Percentiles rank a stretch among this genome's conserved stretches.
phyloP scores from a whole-genome alignment of 2,797 vertebrate species.

The Spondyliosoma cantharus region DNA sequence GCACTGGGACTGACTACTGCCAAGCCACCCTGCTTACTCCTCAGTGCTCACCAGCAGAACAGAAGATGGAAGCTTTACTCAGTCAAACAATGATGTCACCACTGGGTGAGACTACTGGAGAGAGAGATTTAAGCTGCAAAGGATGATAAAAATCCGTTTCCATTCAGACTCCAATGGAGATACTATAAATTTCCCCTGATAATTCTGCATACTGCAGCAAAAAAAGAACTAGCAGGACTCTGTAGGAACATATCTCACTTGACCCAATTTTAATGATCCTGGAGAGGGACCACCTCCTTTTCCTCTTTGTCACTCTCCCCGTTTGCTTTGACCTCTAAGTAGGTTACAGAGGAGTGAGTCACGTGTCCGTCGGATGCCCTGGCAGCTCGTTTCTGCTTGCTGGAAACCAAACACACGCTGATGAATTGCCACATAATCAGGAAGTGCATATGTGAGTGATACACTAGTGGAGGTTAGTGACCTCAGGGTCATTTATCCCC shows the following conservation, averaged over 20 bases:
- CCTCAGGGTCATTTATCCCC: conserved; percentile 60
- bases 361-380: conserved; percentile 36
- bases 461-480: conserved; percentile 57
- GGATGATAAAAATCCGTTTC: conserved; percentile 53
- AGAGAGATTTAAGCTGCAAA: conserved; percentile 35
- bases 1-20: conserved; percentile 21
- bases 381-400: conserved; percentile 46
- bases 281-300: conserved; percentile 57
- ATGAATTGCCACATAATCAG: conserved; percentile 65
- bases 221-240: conserved; percentile 42
- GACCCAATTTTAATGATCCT: conserved; percentile 68
- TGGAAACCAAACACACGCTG: conserved; percentile 58
- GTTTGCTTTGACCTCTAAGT: conserved; percentile 66
- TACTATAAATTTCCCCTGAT: conserved; percentile 55
- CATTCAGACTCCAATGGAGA: conserved; percentile 47
- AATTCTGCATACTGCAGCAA: conserved; percentile 62
- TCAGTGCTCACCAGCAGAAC: conserved; percentile 22
- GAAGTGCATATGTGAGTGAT: conserved; percentile 61
- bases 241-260: conserved; percentile 60
- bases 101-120: conserved; percentile 32
- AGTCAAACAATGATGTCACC: conserved; percentile 68
- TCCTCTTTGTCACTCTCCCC: conserved; percentile 49
- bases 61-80: conserved; percentile 52
- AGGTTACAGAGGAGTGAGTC: conserved; percentile 46
- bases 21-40: conserved; percentile 34